Evolutionary conservation across 2,113 vertebrate species (phyloP).

Genomic region (Dicentrarchus labrax): DNA sequence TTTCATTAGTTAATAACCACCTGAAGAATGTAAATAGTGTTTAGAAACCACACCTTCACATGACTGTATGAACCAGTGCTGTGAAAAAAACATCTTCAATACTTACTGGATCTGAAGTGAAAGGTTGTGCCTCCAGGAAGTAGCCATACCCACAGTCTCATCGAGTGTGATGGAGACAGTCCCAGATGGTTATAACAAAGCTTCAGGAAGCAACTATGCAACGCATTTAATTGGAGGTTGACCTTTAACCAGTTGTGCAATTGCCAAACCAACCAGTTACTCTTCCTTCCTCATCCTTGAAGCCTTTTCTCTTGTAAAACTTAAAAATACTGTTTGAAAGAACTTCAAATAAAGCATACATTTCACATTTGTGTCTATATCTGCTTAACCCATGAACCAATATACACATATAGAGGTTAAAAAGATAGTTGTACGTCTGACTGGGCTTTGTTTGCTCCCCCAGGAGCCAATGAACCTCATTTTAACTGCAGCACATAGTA

Average conservation of each 20-base stretch:
- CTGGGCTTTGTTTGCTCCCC: neutral
- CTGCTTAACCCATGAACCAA: no score
- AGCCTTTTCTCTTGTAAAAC: neutral
- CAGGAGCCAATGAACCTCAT: neutral
- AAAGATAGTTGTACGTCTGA: neutral
- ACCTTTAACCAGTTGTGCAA: neutral
- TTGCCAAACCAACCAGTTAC: neutral
- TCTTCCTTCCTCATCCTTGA: neutral
- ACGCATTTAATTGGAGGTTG: neutral
- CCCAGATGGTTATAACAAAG: neutral
- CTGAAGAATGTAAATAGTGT: no score
- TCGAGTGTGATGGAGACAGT: neutral
- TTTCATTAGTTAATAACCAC: no score
- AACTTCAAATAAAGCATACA: no score
- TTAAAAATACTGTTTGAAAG: neutral
- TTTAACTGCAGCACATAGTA: neutral
- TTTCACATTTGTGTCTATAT: no score
- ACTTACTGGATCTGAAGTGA: neutral
- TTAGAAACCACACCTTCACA: neutral
- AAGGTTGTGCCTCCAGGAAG: neutral
- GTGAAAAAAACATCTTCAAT: neutral
- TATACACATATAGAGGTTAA: neutral
- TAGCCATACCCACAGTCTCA: neutral
- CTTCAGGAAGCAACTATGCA: neutral
- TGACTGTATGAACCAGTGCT: neutral